phyloP scores from a whole-genome alignment of 2,888 invertebrate species.

The Drosophila neotestacea region DNA sequence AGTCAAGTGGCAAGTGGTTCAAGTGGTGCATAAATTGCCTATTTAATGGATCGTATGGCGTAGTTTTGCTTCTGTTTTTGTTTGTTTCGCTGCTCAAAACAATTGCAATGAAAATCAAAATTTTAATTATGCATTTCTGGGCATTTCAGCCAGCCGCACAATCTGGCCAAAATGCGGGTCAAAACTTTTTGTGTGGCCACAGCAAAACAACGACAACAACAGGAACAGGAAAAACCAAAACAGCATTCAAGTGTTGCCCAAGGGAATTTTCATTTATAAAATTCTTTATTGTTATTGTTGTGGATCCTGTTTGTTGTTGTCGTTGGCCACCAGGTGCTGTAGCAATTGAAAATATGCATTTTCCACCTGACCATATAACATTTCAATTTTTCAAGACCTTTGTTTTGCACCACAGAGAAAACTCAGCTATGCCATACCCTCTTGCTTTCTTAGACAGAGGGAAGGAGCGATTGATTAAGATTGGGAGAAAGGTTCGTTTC shows the following conservation, averaged over 20 bases:
- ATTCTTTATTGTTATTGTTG: conserved; percentile 21
- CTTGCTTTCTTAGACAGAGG: too few species aligned
- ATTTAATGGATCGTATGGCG: conserved; percentile 22
- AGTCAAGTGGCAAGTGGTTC: conserved; percentile 23
- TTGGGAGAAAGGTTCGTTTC: too few species aligned
- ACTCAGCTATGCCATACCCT: too few species aligned
- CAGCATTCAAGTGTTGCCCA: conserved; percentile 31
- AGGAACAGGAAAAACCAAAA: conserved; percentile 1
- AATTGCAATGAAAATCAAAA: conserved; percentile 48
- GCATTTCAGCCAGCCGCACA: conserved; percentile 35
- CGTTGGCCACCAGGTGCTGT: conserved; percentile 25
- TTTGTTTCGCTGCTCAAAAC: conserved; percentile 19
- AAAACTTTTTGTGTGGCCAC: conserved; percentile 29
- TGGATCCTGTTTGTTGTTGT: conserved; percentile 12
- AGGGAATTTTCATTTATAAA: conserved; percentile 43
- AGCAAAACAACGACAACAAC: conserved; percentile 9
- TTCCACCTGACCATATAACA: conserved; percentile 12
- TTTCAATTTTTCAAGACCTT: conserved; percentile 26
- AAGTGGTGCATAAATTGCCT: conserved; percentile 27
- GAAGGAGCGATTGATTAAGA: too few species aligned
- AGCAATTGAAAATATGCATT: conserved; percentile 34
- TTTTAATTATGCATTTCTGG: conserved; percentile 52
- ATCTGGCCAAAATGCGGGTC: conserved; percentile 42
- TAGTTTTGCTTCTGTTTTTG: conserved; percentile 12
- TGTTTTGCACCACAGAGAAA: conserved; percentile 9